Evolutionary conservation across 2,797 vertebrate genomes (phyloP), one percentile per base, ranked within the genome.

Genomic region (Myotis vivesi): DNA sequence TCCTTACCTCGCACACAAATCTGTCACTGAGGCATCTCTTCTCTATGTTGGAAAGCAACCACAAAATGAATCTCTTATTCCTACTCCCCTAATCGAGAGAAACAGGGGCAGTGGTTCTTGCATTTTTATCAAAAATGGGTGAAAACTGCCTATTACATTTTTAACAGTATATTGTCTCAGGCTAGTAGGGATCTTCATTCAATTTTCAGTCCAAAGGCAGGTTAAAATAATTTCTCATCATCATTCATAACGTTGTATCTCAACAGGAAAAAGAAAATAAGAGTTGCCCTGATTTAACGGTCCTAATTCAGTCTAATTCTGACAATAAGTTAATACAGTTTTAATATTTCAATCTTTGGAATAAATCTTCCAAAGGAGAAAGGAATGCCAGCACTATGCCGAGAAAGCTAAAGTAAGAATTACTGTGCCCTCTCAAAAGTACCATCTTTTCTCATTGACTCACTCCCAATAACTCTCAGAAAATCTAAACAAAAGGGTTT

Each of bases 221-320:
- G 93, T 94, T 36, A 28, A 87, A 97, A 91, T 72, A 76, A 71
- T 7, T 53, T 84, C 7, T 72, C 38, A 23, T 55, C 38, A 80
- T n/a, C 30, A 41, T 66, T 80, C 49, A 62, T 44, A 71, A 51
- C 69, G 79, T 41, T 2, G 2, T 46, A 49, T 76, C 73, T 85
- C 41, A 69, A 75, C 41, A 82, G 28, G 30, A 85, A 49, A 79
- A 91, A 46, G 12, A 90, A 93, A 90, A 41, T 68, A 57, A 30
- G 59, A 95, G 53, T 51, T 66, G 30, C 49, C 46, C 30, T 62
- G 82, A 89, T 57, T 57, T 81, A 85, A 85, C 73, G 55, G n/a
- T 25, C 62, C 57, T 82, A 59, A 72, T 41, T 44, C 81, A 69
- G 51, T 36, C 83, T 89, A 69, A 89, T 89, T 94, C 49, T 86